A percentile compares a stretch with the other conserved stretches of the same genome.
Conservation (phyloP, 2,113 vertebrate genomes). For the Phylloscopus whistleri region DNA sequence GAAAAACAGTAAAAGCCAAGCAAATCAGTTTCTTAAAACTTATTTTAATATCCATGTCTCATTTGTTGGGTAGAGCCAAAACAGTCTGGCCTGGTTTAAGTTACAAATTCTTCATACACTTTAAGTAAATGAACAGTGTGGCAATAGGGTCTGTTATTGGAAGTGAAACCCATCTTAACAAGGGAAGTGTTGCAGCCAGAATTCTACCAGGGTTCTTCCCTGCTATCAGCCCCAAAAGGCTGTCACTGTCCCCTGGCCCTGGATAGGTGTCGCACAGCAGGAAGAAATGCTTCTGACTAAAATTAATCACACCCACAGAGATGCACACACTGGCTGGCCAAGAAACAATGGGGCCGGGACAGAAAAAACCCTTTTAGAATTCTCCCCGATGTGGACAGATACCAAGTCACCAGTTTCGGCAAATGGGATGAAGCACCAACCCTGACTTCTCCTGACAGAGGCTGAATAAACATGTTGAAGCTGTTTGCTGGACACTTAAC, state of each 20-base stretch:
- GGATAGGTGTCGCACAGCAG: background rate
- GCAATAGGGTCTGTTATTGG: slow-evolving; percentile 63
- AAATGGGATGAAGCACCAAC: background rate
- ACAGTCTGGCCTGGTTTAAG: slow-evolving; percentile 72
- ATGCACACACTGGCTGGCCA: background rate
- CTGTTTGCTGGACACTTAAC: background rate
- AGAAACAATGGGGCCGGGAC: background rate
- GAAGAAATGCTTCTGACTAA: slow-evolving; percentile 30
- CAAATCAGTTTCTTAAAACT: slow-evolving; percentile 74
- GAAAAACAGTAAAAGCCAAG: slow-evolving; percentile 52
- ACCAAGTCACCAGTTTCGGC: background rate
- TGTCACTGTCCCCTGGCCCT: background rate
- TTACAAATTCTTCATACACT: slow-evolving; percentile 78
- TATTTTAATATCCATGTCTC: slow-evolving; percentile 76
- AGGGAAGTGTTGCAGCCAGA: slow-evolving; percentile 34
- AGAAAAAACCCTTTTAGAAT: slow-evolving; percentile 45
- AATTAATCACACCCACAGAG: slow-evolving; percentile 17
- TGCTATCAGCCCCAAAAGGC: background rate
- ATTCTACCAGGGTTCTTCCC: slow-evolving; percentile 40
- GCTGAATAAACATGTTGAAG: background rate
- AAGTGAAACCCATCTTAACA: slow-evolving; percentile 77
- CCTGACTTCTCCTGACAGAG: background rate
- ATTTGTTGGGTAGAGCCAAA: slow-evolving; percentile 71
- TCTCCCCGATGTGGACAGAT: background rate
- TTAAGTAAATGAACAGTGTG: slow-evolving; percentile 74